Conservation (phyloP, 2,888 invertebrate species). For the Drosophila testacea region DNA sequence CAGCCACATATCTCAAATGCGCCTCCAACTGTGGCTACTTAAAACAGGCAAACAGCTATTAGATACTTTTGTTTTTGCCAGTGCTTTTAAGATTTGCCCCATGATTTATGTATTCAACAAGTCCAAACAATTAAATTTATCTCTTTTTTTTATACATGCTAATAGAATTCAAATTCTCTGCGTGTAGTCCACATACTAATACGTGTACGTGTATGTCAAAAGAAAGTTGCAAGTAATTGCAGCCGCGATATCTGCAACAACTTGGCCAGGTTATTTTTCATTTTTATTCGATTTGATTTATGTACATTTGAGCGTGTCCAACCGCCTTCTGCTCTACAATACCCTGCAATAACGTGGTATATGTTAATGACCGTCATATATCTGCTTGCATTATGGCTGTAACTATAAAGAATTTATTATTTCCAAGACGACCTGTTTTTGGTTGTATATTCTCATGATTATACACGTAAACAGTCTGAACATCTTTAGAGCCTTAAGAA, state of each 20-base stretch:
- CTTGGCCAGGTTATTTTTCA: constrained; percentile 42
- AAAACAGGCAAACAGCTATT: constrained; percentile 65
- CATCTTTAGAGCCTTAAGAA: background rate
- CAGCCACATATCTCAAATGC: constrained; percentile 52
- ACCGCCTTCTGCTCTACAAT: constrained; percentile 3
- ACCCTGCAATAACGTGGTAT: constrained; percentile 20
- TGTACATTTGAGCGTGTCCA: background rate
- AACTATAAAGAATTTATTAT: constrained; percentile 76
- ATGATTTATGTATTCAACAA: constrained; percentile 70
- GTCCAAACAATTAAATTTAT: constrained; percentile 74
- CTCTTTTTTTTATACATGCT: constrained; percentile 33
- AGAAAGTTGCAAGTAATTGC: constrained; percentile 56
- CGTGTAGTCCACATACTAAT: background rate
- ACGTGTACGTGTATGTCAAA: background rate
- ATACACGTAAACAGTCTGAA: background rate
- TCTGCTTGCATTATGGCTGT: constrained; percentile 66
- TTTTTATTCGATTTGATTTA: constrained; percentile 55
- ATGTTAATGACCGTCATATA: constrained; percentile 71
- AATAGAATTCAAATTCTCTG: constrained; percentile 24
- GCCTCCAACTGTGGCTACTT: constrained; percentile 63
- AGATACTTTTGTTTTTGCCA: constrained; percentile 71
- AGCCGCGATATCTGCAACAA: constrained; percentile 37
- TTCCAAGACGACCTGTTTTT: constrained; percentile 33
- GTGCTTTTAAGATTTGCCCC: constrained; percentile 70
- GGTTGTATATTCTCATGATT: constrained; percentile 14